These are phyloP conservation scores for Drosophila kokeensis DNA, from an alignment of 2,888 invertebrate genomes.

Conservation along the genomic window DNA sequence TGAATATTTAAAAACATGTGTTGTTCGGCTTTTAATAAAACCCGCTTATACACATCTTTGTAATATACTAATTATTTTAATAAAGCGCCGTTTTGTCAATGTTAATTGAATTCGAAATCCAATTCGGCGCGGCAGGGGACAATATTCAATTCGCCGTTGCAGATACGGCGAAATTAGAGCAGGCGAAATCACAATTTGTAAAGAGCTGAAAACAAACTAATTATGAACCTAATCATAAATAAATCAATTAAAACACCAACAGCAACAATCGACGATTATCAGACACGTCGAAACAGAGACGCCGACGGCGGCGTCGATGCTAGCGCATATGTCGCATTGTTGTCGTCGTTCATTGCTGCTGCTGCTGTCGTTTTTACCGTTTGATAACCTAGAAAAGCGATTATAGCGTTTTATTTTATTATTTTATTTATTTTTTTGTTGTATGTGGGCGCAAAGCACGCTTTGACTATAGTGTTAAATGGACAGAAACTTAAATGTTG, in stretches of 20 bases:
- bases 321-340: conserved; percentile 30
- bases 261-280: conserved; percentile 25
- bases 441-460: conserved; percentile 37
- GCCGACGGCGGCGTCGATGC: conserved; percentile 32
- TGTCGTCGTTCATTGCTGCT: conserved; percentile 24
- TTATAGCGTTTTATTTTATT: conserved; percentile 33
- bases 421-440: conserved; percentile 10
- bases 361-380: conserved; percentile 62
- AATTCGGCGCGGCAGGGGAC: conserved; percentile 9
- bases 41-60: conserved; percentile 44
- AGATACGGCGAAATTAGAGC: conserved; percentile 17
- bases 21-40: conserved; percentile 32
- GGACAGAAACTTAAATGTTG: conserved; percentile 42
- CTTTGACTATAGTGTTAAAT: conserved; percentile 43
- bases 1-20: conserved; percentile 51
- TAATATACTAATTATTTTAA: conserved; percentile 22
- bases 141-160: conserved; percentile 17
- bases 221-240: conserved; percentile 66
- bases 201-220: conserved; percentile 49
- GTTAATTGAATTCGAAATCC: conserved; percentile 27
- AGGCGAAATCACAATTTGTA: conserved; percentile 28
- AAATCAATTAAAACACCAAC: conserved; percentile 65
- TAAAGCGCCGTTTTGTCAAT: conserved; percentile 32
- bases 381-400: conserved; percentile 74
- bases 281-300: conserved; percentile 25